A percentile compares a stretch with the other conserved stretches of the same genome.
Conservation (phyloP, 2,888 invertebrate species). For the Phasia obesa region DNA sequence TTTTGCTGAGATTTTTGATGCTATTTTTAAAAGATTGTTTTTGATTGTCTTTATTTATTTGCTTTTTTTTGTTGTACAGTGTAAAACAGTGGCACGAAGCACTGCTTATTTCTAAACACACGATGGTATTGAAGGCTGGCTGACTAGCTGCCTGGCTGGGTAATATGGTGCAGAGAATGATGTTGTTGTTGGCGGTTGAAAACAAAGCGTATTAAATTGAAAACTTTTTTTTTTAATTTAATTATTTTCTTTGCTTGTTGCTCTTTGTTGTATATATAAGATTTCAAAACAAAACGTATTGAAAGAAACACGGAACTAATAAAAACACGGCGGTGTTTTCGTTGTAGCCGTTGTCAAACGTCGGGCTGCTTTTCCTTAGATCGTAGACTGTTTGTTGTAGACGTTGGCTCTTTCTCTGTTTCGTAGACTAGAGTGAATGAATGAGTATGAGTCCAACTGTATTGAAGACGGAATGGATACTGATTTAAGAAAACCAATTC, state of each 20-base stretch:
- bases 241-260: slow-evolving; percentile 15
- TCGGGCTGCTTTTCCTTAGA: slow-evolving; percentile 23
- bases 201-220: slow-evolving; percentile 60
- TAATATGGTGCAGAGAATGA: slow-evolving; percentile 28
- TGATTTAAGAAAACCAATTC: slow-evolving; percentile 79
- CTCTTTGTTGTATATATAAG: slow-evolving; percentile 40
- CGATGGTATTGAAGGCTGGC: slow-evolving; percentile 39
- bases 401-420: slow-evolving; percentile 22
- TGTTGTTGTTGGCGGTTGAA: slow-evolving; percentile 40
- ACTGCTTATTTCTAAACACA: slow-evolving; percentile 65
- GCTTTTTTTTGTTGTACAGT: slow-evolving; percentile 15
- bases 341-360: slow-evolving; percentile 46
- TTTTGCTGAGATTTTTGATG: slow-evolving; percentile 44
- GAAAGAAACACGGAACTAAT: slow-evolving; percentile 73
- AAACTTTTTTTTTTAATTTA: slow-evolving; percentile 36
- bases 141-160: slow-evolving; percentile 23
- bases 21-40: slow-evolving; percentile 56
- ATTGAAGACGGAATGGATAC: slow-evolving; percentile 76
- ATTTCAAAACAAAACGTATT: slow-evolving; percentile 62
- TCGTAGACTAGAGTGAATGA: slow-evolving; percentile 31
- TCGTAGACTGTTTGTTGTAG: slow-evolving; percentile 12
- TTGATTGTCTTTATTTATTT: no score
- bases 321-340: slow-evolving; percentile 56
- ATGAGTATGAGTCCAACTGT: slow-evolving; percentile 71
- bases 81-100: slow-evolving; percentile 57